phyloP scores from a whole-genome alignment of 2,113 vertebrate species.

The Neodontobutis hainanensis region DNA sequence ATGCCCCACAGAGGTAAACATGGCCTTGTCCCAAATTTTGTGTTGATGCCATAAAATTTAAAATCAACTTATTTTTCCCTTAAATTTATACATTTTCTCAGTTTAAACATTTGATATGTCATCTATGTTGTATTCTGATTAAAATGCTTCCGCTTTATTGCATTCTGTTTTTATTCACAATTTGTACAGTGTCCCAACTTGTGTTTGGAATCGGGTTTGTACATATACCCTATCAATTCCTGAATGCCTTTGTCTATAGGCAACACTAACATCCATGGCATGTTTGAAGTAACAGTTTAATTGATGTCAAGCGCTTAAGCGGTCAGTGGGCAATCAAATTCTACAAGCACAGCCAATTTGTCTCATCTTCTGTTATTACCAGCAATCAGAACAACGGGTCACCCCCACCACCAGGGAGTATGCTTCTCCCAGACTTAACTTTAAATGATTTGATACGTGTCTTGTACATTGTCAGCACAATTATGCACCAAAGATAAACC shows the following conservation, averaged over 20 bases:
- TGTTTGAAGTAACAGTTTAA: constrained; percentile 21
- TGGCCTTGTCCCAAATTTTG: too few relatives aligned
- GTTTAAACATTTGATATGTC: too few relatives aligned
- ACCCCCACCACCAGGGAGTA: constrained; percentile 22
- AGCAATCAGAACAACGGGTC: constrained; percentile 56
- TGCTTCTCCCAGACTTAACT: constrained; percentile 15
- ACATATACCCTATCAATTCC: neutral
- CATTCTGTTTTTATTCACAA: too few relatives aligned
- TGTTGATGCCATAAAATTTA: too few relatives aligned
- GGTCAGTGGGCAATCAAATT: constrained; percentile 36
- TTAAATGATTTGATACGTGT: constrained; percentile 14
- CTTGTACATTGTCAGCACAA: neutral
- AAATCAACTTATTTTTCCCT: too few relatives aligned
- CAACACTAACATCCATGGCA: constrained; percentile 1
- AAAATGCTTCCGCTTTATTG: too few relatives aligned
- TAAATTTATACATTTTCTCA: too few relatives aligned
- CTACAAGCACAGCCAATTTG: constrained; percentile 26
- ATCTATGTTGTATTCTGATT: too few relatives aligned
- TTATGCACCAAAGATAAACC: neutral
- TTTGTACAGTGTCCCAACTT: too few relatives aligned
- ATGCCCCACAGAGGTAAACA: too few relatives aligned
- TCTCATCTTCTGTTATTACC: constrained; percentile 59
- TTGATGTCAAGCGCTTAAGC: constrained; percentile 40
- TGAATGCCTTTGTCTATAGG: neutral
- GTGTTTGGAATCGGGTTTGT: too few relatives aligned